phyloP scores from a whole-genome alignment of 2,797 vertebrate species.

The Spatula clypeata region DNA sequence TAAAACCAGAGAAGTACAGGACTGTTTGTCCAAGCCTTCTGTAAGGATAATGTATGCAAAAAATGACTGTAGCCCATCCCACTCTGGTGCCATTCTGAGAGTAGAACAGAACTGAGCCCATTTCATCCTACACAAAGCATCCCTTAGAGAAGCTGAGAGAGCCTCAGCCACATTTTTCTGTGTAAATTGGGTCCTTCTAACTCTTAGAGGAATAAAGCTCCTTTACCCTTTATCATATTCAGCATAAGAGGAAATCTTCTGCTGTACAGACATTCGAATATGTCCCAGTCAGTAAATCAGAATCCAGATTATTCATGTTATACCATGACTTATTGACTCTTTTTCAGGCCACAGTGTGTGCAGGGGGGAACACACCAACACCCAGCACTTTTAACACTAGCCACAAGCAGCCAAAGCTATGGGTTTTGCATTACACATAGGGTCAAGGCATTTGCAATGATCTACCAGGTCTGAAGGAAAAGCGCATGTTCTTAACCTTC shows the following conservation, averaged over 20 bases:
- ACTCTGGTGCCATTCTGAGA: background rate
- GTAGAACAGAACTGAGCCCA: background rate
- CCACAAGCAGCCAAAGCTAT: background rate
- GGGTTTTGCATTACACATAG: background rate
- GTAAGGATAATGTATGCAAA: background rate
- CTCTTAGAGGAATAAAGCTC: slow-evolving; percentile 3
- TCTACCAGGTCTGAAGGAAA: background rate
- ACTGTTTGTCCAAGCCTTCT: background rate
- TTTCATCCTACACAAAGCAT: background rate
- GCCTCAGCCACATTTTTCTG: background rate
- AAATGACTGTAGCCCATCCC: background rate
- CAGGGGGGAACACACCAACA: background rate
- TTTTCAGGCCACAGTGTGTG: slow-evolving; percentile 1
- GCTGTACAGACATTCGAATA: slow-evolving; percentile 44
- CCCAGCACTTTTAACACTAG: background rate
- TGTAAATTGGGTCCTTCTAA: background rate
- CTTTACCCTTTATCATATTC: slow-evolving; percentile 24
- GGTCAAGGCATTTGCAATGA: background rate
- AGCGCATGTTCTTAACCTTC: background rate
- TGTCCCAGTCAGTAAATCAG: slow-evolving; percentile 33
- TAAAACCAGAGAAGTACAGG: background rate
- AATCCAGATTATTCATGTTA: slow-evolving; percentile 54
- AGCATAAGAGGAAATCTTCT: background rate
- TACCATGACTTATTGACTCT: background rate
- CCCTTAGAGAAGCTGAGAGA: background rate